Base-by-base conservation (phyloP, 2,888 invertebrate genomes). In the Polydrusus cervinus region DNA sequence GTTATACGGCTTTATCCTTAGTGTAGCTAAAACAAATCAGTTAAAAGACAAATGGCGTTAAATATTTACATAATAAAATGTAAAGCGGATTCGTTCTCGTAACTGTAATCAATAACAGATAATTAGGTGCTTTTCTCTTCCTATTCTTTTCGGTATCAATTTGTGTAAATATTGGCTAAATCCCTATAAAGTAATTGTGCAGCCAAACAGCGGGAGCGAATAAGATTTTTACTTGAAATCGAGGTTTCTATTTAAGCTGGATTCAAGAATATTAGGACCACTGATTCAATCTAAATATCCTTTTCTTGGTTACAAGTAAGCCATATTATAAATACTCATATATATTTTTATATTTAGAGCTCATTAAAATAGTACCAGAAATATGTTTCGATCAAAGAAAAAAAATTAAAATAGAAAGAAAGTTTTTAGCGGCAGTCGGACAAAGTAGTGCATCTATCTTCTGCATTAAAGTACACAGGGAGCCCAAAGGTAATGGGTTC, bases 131-230 rank as follows among this genome's bases (percentile, higher is more conserved):
- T 68, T 61, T 61, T 43, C 49, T 61, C 70, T 61, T 70, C 47
- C 70, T 49, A 70, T 71, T 65, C 64, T 30, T 53, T 71, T 65
- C 55, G 43, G 71, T 65, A 62, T 71, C 71, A 64, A 55, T 71
- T 71, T 70, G 70, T 70, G 57, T 70, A 61, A 70, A 70, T 70
- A 53, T 71, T 45, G 49, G 20, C 64, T 43, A 71, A 71, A 71
- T 71, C 71, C 71, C 47, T 65, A 34, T 53, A 65, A 65, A 65
- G 65, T 65, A 71, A 71, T 65, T 57, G 60, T 55, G 34, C 34
- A 64, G 47, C 64, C 49, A 64, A 64, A 47, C 49, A 64, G 47
- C 25, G 47, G 61, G 18, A 34, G 25, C 53, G 38, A 61, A 69
- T 69, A 61, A 69, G 34, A 60, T 60, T 61, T 34, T 34, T 60